Percentiles rank a stretch among this genome's conserved stretches.
These are phyloP conservation scores for Spisula solida DNA, from an alignment of 2,888 invertebrate genomes.

Conservation along the genomic window DNA sequence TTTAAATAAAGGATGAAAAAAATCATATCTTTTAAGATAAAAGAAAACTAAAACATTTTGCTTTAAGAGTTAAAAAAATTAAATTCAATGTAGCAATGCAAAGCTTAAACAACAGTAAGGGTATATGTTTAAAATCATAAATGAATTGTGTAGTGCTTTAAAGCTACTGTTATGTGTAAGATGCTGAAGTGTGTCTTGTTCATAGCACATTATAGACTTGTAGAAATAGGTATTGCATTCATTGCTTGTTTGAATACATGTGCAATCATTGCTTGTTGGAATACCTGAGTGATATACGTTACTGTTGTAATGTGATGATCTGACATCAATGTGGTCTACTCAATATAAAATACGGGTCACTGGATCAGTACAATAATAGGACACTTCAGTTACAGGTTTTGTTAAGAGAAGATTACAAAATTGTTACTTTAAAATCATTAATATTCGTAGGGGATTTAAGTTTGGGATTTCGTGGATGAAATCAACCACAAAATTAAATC, in stretches of 20 bases:
- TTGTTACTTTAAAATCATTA: too few species aligned
- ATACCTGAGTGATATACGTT: not conserved
- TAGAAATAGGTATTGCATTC: not conserved
- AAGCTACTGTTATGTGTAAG: not conserved
- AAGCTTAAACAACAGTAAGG: too few species aligned
- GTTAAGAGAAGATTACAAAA: too few species aligned
- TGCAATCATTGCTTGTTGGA: not conserved
- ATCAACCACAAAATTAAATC: too few species aligned
- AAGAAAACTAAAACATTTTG: too few species aligned
- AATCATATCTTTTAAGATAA: too few species aligned
- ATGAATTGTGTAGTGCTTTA: not conserved
- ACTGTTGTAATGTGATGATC: not conserved
- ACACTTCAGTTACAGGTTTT: too few species aligned
- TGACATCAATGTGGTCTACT: not conserved
- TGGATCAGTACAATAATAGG: not conserved
- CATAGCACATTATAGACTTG: not conserved
- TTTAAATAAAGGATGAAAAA: not conserved
- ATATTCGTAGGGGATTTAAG: too few species aligned
- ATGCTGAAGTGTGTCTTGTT: not conserved
- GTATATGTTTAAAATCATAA: too few species aligned
- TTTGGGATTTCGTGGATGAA: too few species aligned
- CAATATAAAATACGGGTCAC: not conserved
- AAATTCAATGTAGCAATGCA: too few species aligned
- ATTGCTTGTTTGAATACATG: slow-evolving; percentile 48
- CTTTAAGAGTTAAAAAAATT: too few species aligned